Evolutionary conservation across 2,888 invertebrate genomes (phyloP), one percentile per base, ranked within the genome.

Genomic region (Sarcophaga rosellei): DNA sequence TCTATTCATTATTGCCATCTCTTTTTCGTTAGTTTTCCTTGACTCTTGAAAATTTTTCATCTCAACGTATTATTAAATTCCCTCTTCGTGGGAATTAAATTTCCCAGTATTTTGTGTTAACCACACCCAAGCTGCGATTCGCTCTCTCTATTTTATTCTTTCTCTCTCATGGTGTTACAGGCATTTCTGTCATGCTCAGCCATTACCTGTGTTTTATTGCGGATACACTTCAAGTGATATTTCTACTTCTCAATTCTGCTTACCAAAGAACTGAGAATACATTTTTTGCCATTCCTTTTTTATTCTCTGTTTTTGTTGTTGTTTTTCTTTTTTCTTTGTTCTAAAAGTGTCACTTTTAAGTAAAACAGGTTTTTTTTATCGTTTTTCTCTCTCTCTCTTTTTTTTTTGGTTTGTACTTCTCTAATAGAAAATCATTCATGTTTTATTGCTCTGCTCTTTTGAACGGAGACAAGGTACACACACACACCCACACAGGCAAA

Each of bases 21-120:
- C 53, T 73, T 57, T 76, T 63, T 53, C 35, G 61, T 21, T 59
- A n/a, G 44, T 21, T 62, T 80, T 68, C 11, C 17, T 73, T 73
- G 35, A 8, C 35, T 35, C 35, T 8, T 35, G 35, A 10, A 10
- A 35, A 35, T 35, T 0, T 35, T 35, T 35, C 35, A 35, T 35
- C 76, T 63, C 63, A 1, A 35, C 6, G 53, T 57, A 75, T 62
- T 12, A 63, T 25, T 17, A 53, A 53, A 53, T 53, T 53, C 1
- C 53, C 35, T 35, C 8, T 10, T 10, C 8, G 8, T 35, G 8
- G 10, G 35, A 35, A 35, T 35, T 90, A 76, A 82, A 91, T 89
- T 91, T 91, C 91, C 91, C 91, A 87, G 70, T 91, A 91, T 91
- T 91, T 88, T 77, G 15, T 85, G 86, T 89, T 89, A 90, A 90